Base-by-base conservation (phyloP, 2,797 vertebrate species). In the Pelodytes ibericus region DNA sequence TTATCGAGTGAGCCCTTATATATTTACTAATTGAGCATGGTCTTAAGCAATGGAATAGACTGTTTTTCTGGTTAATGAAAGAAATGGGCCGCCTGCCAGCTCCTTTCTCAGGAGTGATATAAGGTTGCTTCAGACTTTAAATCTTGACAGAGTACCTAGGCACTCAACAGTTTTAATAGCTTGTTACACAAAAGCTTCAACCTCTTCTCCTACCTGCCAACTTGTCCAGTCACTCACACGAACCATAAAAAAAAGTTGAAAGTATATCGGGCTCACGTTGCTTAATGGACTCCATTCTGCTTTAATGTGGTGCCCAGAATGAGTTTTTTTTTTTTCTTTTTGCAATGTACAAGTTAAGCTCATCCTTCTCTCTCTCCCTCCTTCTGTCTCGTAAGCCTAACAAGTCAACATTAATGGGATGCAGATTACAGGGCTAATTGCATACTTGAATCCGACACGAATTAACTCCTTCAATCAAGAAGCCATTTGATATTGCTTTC, bases 171-270 rank as follows among this genome's bases (percentile, higher is more conserved):
- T 74, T 79, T 77, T 79, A 79, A 79, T 73, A 74, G 77, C 71
- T 79, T 79, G 77, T 79, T 79, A 79, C 77, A 79, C 77, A 79
- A 79, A 79, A 72, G 71, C 77, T 74, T 79, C 68, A 79, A 79
- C 71, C 71, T 69, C 77, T 69, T 68, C 75, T 73, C 71, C 24
- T 36, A 63, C 71, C 77, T 79, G 77, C 77, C 77, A 79, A 73
- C 56, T 78, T 57, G n/a, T 68, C 56, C 62, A 78, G 71, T 74
- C 75, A 74, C 68, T 74, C 77, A 69, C 58, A 74, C 71, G 18
- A 69, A 58, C 77, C 47, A 73, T 57, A 56, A 62, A 61, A 65
- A 62, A 71, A 76, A 68, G 64, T 57, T 74, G 73, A 79, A 79
- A 79, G 77, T 64, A 4, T 74, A 73, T 79, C 64, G 73, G 29